Evolutionary conservation across 2,113 vertebrate species (phyloP).

Genomic region (Leucopternis melanops): DNA sequence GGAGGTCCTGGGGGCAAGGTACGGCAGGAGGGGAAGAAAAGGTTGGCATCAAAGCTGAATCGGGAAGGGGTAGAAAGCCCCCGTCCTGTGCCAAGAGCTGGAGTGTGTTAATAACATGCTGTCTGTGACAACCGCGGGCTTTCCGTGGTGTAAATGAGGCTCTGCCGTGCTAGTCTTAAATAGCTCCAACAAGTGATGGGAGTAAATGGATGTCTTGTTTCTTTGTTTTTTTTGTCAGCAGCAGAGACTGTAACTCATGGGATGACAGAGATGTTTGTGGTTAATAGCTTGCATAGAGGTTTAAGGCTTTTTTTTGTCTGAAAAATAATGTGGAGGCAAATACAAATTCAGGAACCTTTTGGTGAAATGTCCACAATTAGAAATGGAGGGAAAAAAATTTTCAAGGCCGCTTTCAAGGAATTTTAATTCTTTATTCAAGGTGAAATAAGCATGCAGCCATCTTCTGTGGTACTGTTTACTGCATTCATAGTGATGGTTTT

Average conservation of each 20-base stretch:
- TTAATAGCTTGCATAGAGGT: not conserved
- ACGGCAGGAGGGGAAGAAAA: fast-evolving
- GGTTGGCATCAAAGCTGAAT: not conserved
- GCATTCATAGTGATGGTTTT: not conserved
- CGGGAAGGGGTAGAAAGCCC: not conserved
- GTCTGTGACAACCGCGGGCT: not conserved
- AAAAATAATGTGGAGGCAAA: not conserved
- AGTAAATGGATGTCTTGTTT: not conserved
- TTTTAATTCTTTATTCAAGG: not conserved
- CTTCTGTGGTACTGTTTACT: not conserved
- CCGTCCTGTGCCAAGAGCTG: not conserved
- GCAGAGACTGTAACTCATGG: not conserved
- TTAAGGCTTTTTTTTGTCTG: not conserved
- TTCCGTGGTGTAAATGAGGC: not conserved
- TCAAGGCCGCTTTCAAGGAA: not conserved
- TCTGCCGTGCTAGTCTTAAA: not conserved
- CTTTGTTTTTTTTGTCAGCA: not conserved
- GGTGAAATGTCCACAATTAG: not conserved
- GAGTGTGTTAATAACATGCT: not conserved
- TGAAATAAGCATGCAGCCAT: not conserved
- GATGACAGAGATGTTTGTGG: not conserved
- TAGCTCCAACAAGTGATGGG: not conserved
- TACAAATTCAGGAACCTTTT: not conserved
- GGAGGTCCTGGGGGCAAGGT: not conserved
- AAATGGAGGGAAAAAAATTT: not conserved